Evolutionary conservation across 2,888 invertebrate genomes (phyloP), one percentile per base, ranked within the genome.

Genomic region (Leucozona laternaria): DNA sequence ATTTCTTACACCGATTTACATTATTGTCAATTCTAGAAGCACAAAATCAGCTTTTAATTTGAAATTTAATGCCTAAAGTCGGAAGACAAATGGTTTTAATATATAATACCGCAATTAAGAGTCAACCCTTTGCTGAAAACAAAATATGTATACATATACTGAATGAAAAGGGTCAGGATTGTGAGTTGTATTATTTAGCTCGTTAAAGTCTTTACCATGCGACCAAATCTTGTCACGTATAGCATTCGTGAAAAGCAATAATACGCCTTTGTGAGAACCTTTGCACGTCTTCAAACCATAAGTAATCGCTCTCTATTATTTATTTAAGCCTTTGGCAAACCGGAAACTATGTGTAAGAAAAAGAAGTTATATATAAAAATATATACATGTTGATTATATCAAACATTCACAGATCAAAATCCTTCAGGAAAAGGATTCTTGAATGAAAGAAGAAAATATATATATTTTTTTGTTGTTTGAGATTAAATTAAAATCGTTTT

Each of bases 261-360:
- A 55, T 31, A 55, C 17, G 34, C 31, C 31, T 57, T 13, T 60
- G 22, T 40, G 40, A 22, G 20, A 10, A 15, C n/a, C 5, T 34
- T 22, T 43, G 43, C 64, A 53, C 40, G 50, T 62, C 40, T 43
- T 20, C 37, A 43, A n/a, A n/a, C n/a, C n/a, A 25, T 37, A 28
- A 73, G 40, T 62, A 48, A 73, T 57, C 57, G 43, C 40, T 4
- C 4, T 34, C 22, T 3, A 22, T 66, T 66, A 57, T 45, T 57
- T 76, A 76, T 66, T 57, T 25, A 66, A 75, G 10, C 40, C 20
- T 28, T 17, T 31, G 28, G 57, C 11, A 8, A 40, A n/a, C 31
- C 15, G 43, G 43, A 76, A 22, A 57, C 20, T 11, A 13, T 22
- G 20, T 60, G 3, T 3, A 17, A 8, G 17, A 7, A 45, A 0